Evolutionary conservation across 2,113 vertebrate genomes (phyloP).

Genomic region (Xenus cinereus): DNA sequence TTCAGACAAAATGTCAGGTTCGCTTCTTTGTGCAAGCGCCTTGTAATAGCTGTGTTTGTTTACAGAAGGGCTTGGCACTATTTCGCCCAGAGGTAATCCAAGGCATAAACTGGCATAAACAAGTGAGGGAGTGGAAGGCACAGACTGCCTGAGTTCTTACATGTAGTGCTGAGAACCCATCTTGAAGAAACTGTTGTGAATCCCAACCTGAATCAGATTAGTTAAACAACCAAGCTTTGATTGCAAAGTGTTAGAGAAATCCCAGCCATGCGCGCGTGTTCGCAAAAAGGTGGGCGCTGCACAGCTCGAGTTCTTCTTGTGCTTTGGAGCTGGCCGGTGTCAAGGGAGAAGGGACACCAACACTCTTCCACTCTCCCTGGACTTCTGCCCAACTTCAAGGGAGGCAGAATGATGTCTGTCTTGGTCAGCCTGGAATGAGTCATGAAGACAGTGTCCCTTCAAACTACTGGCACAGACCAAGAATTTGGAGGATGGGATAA

Average conservation of each 20-base stretch:
- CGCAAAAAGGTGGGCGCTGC: neutral
- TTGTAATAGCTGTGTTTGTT: constrained; percentile 28
- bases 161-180: neutral
- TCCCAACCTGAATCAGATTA: neutral
- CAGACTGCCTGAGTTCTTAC: neutral
- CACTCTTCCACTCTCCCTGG: neutral
- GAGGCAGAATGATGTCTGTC: neutral
- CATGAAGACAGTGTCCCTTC: neutral
- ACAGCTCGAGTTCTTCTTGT: neutral
- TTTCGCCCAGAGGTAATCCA: constrained; percentile 6
- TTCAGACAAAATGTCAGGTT: neutral
- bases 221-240: neutral
- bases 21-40: neutral
- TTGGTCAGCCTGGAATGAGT: neutral
- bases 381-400: neutral
- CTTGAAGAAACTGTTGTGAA: neutral
- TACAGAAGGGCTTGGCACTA: neutral
- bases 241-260: neutral
- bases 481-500: neutral
- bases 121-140: neutral
- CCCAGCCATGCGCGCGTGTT: accelerated
- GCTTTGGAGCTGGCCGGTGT: neutral
- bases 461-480: neutral
- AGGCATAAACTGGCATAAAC: constrained; percentile 10
- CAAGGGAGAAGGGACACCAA: neutral